phyloP scores from a whole-genome alignment of 2,888 invertebrate genomes.

The Polymixis flavicincta region DNA sequence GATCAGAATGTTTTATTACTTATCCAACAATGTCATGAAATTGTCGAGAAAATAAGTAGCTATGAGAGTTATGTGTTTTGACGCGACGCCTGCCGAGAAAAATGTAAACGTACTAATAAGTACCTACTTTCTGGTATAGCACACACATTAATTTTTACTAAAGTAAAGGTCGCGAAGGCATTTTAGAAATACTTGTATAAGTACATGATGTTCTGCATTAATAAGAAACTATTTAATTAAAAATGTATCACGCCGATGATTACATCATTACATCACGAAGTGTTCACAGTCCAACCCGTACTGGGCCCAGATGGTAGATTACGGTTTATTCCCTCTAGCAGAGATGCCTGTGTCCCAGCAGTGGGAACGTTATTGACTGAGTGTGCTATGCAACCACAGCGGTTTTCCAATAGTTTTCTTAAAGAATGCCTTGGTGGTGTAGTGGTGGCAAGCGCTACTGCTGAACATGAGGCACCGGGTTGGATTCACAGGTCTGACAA shows the following conservation, averaged over 20 bases:
- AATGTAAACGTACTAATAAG: neutral
- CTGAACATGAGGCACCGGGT: too few species aligned
- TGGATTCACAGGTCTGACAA: too few species aligned
- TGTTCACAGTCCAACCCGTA: neutral
- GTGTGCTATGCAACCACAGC: too few species aligned
- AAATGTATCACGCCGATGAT: neutral
- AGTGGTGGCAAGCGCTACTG: too few species aligned
- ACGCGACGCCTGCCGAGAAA: neutral
- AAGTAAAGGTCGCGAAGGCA: neutral
- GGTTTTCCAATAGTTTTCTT: neutral
- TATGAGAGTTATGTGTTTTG: slow-evolving; percentile 8
- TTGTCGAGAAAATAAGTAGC: neutral
- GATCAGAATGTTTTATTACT: slow-evolving; percentile 2
- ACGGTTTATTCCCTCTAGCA: neutral
- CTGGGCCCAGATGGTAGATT: neutral
- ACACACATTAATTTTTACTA: neutral
- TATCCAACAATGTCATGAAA: neutral
- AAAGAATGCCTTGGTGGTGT: too few species aligned
- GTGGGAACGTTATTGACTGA: too few species aligned
- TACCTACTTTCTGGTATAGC: neutral
- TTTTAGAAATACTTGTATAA: neutral
- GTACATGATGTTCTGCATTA: neutral
- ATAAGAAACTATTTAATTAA: too few species aligned
- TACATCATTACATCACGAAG: neutral
- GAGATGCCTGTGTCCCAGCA: neutral